These are phyloP conservation scores for Orussus abietinus DNA, from an alignment of 1,140 invertebrate genomes.

Conservation along the genomic window DNA sequence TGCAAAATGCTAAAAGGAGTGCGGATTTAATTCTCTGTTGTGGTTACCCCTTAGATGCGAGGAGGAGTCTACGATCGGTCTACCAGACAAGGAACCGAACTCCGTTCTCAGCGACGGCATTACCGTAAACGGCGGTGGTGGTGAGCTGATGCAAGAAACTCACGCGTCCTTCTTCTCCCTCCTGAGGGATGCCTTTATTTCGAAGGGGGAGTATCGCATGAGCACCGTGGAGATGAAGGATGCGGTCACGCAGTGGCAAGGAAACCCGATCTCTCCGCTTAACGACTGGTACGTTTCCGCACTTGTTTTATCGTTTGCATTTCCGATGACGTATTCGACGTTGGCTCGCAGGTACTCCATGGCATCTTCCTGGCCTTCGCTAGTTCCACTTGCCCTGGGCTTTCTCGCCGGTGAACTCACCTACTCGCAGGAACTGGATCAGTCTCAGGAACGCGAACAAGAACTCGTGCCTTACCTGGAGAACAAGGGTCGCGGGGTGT, in stretches of 20 bases:
- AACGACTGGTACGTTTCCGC: slow-evolving; percentile 71
- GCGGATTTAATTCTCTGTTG: too few species aligned
- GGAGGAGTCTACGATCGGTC: slow-evolving; percentile 39
- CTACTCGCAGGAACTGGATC: slow-evolving; percentile 40
- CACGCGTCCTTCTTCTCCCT: slow-evolving; percentile 80
- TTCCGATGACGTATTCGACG: too few species aligned
- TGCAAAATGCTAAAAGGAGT: too few species aligned
- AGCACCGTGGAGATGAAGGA: slow-evolving; percentile 70
- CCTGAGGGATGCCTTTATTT: slow-evolving; percentile 76
- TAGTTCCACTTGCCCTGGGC: slow-evolving; percentile 76
- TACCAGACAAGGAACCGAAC: slow-evolving; percentile 46
- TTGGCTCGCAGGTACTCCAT: slow-evolving; percentile 45
- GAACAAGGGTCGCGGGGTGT: slow-evolving; percentile 69
- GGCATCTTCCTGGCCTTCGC: slow-evolving; percentile 71
- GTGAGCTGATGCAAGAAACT: slow-evolving; percentile 66
- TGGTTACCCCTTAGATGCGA: slow-evolving; percentile 32
- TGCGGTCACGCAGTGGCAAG: slow-evolving; percentile 73
- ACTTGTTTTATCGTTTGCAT: neutral
- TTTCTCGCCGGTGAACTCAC: slow-evolving; percentile 82
- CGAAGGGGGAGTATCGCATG: slow-evolving; percentile 77
- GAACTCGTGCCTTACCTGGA: slow-evolving; percentile 93
- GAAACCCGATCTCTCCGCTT: slow-evolving; percentile 73
- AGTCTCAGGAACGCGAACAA: slow-evolving; percentile 66
- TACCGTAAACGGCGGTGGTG: slow-evolving; percentile 34
- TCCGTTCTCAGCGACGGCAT: slow-evolving; percentile 29